Conservation (phyloP, 2,113 vertebrate genomes). For the Poeciliopsis turrubarensis region DNA sequence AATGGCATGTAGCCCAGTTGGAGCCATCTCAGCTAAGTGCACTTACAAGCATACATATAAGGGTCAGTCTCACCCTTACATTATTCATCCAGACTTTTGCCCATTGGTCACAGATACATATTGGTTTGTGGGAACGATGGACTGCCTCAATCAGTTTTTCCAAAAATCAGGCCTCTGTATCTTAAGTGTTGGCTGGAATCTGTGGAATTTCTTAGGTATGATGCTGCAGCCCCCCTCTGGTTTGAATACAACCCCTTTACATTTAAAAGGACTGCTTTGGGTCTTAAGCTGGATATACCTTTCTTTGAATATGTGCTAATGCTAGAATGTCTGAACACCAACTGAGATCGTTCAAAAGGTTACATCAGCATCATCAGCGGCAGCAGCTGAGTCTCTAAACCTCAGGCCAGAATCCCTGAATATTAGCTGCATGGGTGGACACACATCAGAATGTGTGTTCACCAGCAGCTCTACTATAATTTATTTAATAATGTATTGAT, state of each 20-base stretch:
- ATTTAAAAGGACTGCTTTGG: slow-evolving; percentile 7
- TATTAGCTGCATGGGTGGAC: slow-evolving; percentile 36
- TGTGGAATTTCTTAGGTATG: slow-evolving; percentile 5
- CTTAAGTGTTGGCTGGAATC: slow-evolving; percentile 27
- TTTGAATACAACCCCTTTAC: slow-evolving; percentile 4
- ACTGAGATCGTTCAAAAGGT: slow-evolving; percentile 54
- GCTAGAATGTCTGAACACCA: slow-evolving; percentile 52
- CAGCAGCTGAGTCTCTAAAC: slow-evolving; percentile 62
- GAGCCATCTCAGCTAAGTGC: slow-evolving; percentile 66
- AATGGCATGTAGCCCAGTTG: slow-evolving; percentile 65
- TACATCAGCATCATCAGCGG: slow-evolving; percentile 56
- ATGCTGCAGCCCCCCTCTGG: not conserved
- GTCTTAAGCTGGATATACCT: slow-evolving; percentile 11
- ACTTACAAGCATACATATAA: slow-evolving; percentile 66
- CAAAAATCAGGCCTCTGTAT: slow-evolving; percentile 26
- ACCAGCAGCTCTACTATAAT: not conserved
- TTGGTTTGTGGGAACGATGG: slow-evolving; percentile 14
- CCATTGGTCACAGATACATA: slow-evolving; percentile 26
- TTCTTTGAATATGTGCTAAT: slow-evolving; percentile 18
- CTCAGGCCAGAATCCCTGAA: slow-evolving; percentile 43
- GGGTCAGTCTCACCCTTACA: slow-evolving; percentile 67
- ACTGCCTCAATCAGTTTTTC: slow-evolving; percentile 19
- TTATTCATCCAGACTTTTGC: slow-evolving; percentile 60
- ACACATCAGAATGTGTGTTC: slow-evolving; percentile 9
- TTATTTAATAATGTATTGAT: slow-evolving; percentile 5